Base-by-base conservation (phyloP, 2,888 invertebrate genomes). In the Ornithoptera priamus region DNA sequence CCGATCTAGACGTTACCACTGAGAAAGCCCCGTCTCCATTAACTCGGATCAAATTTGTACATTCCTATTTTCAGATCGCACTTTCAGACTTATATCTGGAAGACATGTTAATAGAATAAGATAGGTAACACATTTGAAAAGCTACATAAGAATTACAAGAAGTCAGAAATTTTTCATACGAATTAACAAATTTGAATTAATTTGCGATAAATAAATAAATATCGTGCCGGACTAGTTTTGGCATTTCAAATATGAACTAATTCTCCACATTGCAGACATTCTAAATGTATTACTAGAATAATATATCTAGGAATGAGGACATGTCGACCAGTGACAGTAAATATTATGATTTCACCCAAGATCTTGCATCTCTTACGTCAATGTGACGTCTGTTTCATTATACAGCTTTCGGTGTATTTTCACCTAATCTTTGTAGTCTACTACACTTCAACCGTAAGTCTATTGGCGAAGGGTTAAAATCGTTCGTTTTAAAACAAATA, bases 351-450 rank as follows among this genome's bases (percentile, higher is more conserved):
- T 90, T 86, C 86, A 87, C 81, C 85, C 82, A 79, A 88, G 87
- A 89, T 88, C 85, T 86, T 89, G 89, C 88, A 89, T 86, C 87
- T 83, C 84, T 87, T 89, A 85, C 91, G 91, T 91, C 90, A 91
- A 88, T 90, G 85, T 90, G 91, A 92, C 91, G 91, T 90, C 85
- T 82, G 88, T 87, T 89, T 90, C 87, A 89, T 90, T 88, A 89
- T 85, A 82, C 81, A 80, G 81, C 78, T 81, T 84, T 80, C 77
- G 72, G 77, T 76, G 73, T 79, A 81, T 83, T 82, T 80, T 81
- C 82, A 82, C 81, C 80, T 83, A 84, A 85, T 80, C 80, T 81
- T 73, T 75, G 78, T 74, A 77, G 66, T 76, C 76, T 71, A 73
- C 76, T 75, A 73, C 76, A 72, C 75, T 72, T 80, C 77, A 75